Conservation (phyloP, 1,140 invertebrate species). For the Rhyacophila brunnea region DNA sequence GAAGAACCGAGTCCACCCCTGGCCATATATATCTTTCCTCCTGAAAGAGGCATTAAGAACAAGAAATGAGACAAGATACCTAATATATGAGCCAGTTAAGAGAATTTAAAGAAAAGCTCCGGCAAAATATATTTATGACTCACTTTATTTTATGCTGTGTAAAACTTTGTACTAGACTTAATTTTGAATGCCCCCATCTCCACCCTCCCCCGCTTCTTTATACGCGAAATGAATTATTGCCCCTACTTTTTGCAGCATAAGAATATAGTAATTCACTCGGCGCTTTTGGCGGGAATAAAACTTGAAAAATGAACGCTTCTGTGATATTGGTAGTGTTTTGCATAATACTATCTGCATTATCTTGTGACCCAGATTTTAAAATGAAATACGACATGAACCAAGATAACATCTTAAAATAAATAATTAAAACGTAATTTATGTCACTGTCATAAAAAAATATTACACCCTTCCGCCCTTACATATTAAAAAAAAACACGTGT, state of each 20-base stretch:
- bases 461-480: no score
- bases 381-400: no score
- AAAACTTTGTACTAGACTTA: slow-evolving; percentile 38
- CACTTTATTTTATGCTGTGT: slow-evolving; percentile 38
- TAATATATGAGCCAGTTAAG: slow-evolving; percentile 38
- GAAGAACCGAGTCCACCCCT: slow-evolving; percentile 24
- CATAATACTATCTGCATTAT: slow-evolving; percentile 7
- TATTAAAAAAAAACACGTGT: no score
- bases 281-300: slow-evolving; percentile 31
- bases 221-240: slow-evolving; percentile 34
- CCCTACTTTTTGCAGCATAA: slow-evolving; percentile 26
- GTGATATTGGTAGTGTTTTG: slow-evolving; percentile 21
- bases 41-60: slow-evolving; percentile 38
- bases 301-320: slow-evolving; percentile 21
- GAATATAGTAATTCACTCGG: slow-evolving; percentile 30
- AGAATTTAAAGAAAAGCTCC: slow-evolving; percentile 38
- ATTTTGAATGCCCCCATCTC: slow-evolving; percentile 34
- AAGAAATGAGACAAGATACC: slow-evolving; percentile 38
- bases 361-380: not conserved
- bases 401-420: no score
- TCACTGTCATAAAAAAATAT: no score
- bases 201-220: no score
- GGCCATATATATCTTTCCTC: slow-evolving; percentile 30
- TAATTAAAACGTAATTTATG: no score
- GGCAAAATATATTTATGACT: slow-evolving; percentile 37